Evolutionary conservation across 2,888 invertebrate genomes (phyloP), one percentile per base, ranked within the genome.

Genomic region (Drosophila affinis): DNA sequence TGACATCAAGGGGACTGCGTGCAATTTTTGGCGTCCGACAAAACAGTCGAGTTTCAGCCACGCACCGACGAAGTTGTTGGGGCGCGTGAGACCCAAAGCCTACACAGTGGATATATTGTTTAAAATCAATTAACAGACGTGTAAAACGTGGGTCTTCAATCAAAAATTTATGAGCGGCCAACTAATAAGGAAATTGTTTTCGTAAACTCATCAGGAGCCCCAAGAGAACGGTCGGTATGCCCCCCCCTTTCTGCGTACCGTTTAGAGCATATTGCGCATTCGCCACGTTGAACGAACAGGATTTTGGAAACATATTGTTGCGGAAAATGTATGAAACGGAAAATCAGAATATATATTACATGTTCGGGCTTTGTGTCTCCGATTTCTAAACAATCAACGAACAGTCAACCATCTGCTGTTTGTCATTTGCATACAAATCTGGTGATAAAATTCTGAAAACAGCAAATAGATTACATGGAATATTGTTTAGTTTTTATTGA

Each of bases 21-120:
- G 77, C 75, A 73, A 59, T 70, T 76, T 87, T 85, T 72, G 86
- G 86, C 64, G 77, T 77, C 72, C 62, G 79, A 75, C 71, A 79
- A 85, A 75, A 79, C 89, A 85, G 85, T 85, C 86, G 89, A 89
- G 88, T 85, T 85, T 74, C 62, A 88, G 86, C 89, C 72, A 75
- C 88, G 88, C 76, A 76, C 71, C 74, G 74, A 69, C 57, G 56
- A 81, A 87, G 85, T 85, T 82, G 75, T 75, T 63, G 49, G 70
- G 57, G 75, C 87, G 77, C 58, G 55, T 51, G 29, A 77, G 53
- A 34, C 59, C 46, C 67, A 72, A 55, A 53, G 61, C 52, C 21
- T 27, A 44, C 48, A 27, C 14, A 39, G 18, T 57, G 27, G 67
- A 55, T 47, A n/a, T 47, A 48, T 65, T 44, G 14, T 44, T 45